Conservation (phyloP, 2,797 vertebrate species). For the Spinibarbus caldwelli region DNA sequence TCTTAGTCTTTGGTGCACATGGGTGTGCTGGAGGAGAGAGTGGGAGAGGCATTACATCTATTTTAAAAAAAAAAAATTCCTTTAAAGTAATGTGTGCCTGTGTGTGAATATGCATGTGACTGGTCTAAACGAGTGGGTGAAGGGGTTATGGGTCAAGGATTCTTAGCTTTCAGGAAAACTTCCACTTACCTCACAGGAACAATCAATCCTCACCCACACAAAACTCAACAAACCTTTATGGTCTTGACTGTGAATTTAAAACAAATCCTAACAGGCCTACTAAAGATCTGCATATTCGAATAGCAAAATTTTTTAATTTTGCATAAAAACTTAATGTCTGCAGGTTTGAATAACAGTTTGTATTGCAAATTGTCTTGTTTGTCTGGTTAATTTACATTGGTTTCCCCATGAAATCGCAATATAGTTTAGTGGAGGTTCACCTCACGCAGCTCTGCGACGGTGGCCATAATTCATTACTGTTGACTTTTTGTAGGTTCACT, state of each 20-base stretch:
- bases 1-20: conserved; percentile 38
- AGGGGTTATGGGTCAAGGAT: conserved; percentile 67
- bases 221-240: background rate
- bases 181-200: conserved; percentile 62
- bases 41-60: conserved; percentile 43
- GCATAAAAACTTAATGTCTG: background rate
- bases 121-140: conserved; percentile 71
- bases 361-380: background rate
- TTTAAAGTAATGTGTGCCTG: conserved; percentile 40
- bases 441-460: background rate
- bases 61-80: background rate
- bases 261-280: background rate
- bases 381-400: background rate
- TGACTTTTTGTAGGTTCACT: conserved; percentile 16
- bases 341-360: background rate
- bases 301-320: background rate
- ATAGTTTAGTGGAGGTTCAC: background rate
- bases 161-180: conserved; percentile 68
- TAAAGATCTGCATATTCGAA: background rate
- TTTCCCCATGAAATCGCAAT: background rate
- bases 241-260: background rate
- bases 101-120: conserved; percentile 37
- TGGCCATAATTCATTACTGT: background rate
- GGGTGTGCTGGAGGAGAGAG: conserved; percentile 40
- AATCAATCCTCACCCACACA: conserved; percentile 51